Evolutionary conservation across 2,113 vertebrate genomes (phyloP).

Genomic region (Hypocryptadius cinnamomeus): DNA sequence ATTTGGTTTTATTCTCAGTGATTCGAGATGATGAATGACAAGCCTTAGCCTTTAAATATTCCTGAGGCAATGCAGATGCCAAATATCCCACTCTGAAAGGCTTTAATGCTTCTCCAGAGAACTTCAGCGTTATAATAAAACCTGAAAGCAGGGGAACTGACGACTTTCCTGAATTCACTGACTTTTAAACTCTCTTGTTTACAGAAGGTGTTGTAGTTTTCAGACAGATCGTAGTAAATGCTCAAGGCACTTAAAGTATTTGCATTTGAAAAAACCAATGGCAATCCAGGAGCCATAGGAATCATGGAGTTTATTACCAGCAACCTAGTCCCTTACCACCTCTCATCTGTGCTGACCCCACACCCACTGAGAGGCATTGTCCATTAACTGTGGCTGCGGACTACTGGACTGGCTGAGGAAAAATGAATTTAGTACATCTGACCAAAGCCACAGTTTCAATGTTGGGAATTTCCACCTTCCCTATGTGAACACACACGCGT

Average conservation of each 20-base stretch:
- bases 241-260: not conserved
- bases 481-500: rapidly evolving
- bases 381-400: not conserved
- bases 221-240: not conserved
- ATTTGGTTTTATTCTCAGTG: not conserved
- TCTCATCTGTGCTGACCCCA: not conserved
- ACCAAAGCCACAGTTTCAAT: not conserved
- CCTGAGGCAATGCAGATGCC: not conserved
- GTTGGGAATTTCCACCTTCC: not conserved
- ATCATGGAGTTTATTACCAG: not conserved
- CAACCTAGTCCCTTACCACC: not conserved
- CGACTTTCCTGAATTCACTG: not conserved
- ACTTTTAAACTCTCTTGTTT: not conserved
- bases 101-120: not conserved
- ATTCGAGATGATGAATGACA: not conserved
- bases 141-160: not conserved
- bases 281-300: not conserved
- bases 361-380: not conserved
- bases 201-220: not conserved
- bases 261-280: not conserved
- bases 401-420: not conserved
- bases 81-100: not conserved
- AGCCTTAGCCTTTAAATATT: not conserved
- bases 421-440: not conserved
- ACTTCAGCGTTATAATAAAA: not conserved